phyloP scores from a whole-genome alignment of 2,797 vertebrate species.

The Petrocephalus sullivani region DNA sequence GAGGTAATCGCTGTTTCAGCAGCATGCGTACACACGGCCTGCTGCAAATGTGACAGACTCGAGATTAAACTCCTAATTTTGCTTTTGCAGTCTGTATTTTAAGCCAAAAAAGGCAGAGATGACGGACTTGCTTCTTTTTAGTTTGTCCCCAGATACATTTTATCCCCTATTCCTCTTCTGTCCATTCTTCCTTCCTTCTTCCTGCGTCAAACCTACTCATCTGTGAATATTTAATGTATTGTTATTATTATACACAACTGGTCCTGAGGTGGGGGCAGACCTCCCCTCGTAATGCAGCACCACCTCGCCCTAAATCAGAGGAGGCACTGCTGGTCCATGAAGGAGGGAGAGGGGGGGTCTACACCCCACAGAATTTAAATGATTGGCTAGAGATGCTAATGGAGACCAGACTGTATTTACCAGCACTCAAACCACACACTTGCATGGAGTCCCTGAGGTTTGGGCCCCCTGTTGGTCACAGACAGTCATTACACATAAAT shows the following conservation, averaged over 20 bases:
- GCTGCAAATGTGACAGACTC: not conserved
- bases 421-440: no score
- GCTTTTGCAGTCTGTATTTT: not conserved
- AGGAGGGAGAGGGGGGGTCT: not conserved
- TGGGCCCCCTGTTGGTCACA: no score
- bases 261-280: not conserved
- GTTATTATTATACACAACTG: not conserved
- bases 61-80: not conserved
- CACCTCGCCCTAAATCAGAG: not conserved
- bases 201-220: not conserved
- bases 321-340: not conserved
- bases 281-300: not conserved
- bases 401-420: no score
- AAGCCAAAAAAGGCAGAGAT: not conserved
- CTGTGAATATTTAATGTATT: not conserved
- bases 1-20: not conserved
- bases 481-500: no score
- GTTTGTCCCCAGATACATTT: not conserved
- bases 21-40: not conserved
- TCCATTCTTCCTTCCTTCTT: not conserved
- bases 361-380: not conserved
- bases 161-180: not conserved
- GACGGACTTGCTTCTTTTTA: not conserved
- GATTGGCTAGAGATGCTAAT: not conserved
- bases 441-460: no score